phyloP scores from a whole-genome alignment of 2,888 invertebrate genomes.

The Morinoia aosen region DNA sequence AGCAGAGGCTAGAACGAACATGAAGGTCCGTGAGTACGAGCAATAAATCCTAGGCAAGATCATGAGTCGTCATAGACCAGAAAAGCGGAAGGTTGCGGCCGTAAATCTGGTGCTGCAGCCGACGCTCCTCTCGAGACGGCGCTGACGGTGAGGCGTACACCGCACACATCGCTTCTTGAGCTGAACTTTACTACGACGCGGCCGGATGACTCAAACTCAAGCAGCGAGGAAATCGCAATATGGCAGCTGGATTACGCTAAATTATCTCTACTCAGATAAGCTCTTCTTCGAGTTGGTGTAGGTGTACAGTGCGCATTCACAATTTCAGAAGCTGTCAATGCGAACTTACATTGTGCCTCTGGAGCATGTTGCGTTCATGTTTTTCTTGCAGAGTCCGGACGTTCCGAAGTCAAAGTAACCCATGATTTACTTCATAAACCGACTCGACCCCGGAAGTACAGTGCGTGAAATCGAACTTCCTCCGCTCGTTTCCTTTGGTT shows the following conservation, averaged over 20 bases:
- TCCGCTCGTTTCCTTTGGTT: not conserved
- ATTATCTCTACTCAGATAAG: not conserved
- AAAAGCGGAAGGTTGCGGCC: not conserved
- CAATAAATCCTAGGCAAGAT: not conserved
- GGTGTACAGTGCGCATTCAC: not conserved
- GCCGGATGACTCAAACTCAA: not conserved
- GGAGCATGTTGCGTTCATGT: not conserved
- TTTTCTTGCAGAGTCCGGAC: not conserved
- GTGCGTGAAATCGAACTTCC: not conserved
- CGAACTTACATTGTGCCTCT: not conserved
- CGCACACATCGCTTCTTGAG: not conserved
- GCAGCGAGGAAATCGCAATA: not conserved
- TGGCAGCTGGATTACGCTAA: not conserved
- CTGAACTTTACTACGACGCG: not conserved
- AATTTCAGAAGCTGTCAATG: not conserved
- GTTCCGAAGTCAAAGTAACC: not conserved
- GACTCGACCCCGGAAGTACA: not conserved
- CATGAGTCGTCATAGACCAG: not conserved
- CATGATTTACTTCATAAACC: not conserved
- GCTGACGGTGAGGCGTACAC: not conserved
- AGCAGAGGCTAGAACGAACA: not conserved
- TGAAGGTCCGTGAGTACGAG: not conserved
- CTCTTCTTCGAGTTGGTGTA: not conserved
- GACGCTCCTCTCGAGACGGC: not conserved
- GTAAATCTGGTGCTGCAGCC: not conserved